These are phyloP conservation scores for Mactra quadrangularis DNA, from an alignment of 1,140 invertebrate species.

Conservation along the genomic window DNA sequence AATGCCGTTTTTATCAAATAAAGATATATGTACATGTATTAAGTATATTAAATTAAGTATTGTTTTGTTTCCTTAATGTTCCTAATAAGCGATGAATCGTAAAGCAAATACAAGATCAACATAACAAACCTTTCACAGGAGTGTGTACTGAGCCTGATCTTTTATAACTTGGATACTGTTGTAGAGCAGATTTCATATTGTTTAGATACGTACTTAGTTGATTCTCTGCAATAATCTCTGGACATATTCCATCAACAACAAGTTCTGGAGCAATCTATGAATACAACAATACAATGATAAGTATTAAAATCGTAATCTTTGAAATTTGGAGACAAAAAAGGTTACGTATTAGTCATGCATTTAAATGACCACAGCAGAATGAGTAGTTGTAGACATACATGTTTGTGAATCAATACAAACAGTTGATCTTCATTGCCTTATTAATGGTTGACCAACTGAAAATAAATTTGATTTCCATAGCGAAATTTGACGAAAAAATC, in stretches of 20 bases:
- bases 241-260: neutral
- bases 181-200: neutral
- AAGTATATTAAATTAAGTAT: neutral
- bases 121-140: neutral
- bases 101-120: constrained; percentile 1
- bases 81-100: neutral
- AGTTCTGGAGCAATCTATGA: neutral
- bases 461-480: no score
- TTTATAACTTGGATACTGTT: neutral
- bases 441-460: no score
- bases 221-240: neutral
- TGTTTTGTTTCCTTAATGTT: neutral
- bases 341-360: no score
- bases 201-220: neutral
- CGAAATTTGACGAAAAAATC: no score
- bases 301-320: no score
- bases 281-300: neutral
- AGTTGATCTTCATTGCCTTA: no score
- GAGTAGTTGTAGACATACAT: no score
- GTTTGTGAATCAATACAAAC: no score
- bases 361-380: no score
- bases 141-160: neutral
- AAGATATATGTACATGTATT: neutral
- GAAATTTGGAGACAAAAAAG: no score
- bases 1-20: neutral